Conservation (phyloP, 2,888 invertebrate species). For the Lepidocyrtoides sp. region DNA sequence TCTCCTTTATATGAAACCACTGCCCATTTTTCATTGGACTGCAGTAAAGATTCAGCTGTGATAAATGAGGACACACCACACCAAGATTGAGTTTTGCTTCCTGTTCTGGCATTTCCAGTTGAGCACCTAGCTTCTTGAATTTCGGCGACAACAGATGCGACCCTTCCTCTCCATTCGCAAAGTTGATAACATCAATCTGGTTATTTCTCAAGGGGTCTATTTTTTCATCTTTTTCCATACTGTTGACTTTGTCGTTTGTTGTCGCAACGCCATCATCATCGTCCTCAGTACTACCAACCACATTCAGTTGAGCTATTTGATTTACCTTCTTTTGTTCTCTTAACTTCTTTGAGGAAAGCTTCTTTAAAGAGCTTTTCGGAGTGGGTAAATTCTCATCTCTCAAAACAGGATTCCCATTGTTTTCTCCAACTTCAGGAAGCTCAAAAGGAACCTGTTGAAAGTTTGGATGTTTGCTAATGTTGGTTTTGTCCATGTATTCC, state of each 20-base stretch:
- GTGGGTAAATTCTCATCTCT: background rate
- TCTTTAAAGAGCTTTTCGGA: background rate
- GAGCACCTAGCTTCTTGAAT: conserved; percentile 49
- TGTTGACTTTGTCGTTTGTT: too few relatives aligned
- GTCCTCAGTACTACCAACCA: background rate
- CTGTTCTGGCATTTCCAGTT: conserved; percentile 55
- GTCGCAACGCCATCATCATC: too few relatives aligned
- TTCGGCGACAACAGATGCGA: conserved; percentile 42
- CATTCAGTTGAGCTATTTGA: background rate
- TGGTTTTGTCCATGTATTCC: background rate
- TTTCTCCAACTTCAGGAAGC: conserved; percentile 21
- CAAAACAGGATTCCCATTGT: conserved; percentile 29
- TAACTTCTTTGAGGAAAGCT: background rate
- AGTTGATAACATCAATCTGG: too few relatives aligned
- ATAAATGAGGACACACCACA: conserved; percentile 20
- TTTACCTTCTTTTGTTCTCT: background rate
- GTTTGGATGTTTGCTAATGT: too few relatives aligned
- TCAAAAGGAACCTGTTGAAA: conserved; percentile 61
- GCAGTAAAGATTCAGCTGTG: conserved; percentile 46
- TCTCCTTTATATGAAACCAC: conserved; percentile 56
- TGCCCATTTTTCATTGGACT: conserved; percentile 42
- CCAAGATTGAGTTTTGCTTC: conserved; percentile 25
- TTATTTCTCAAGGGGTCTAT: too few relatives aligned
- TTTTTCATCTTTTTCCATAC: background rate
- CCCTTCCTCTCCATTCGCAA: conserved; percentile 5